phyloP scores from a whole-genome alignment of 2,797 vertebrate genomes.

The Clarias platycephalus region DNA sequence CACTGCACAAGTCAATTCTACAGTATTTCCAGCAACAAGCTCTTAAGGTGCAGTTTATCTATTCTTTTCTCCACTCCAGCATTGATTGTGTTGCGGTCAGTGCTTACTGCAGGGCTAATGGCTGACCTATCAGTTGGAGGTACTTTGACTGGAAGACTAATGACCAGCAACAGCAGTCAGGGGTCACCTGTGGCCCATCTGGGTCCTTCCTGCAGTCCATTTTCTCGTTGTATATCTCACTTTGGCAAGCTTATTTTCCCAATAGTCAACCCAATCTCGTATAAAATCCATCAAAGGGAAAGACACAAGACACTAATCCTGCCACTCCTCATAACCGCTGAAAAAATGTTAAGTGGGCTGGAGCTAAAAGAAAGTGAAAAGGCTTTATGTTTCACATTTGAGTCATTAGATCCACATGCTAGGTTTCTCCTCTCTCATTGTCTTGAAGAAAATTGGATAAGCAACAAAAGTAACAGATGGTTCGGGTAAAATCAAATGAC shows the following conservation, averaged over 20 bases:
- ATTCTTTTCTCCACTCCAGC: slow-evolving; percentile 36
- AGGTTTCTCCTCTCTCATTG: background rate
- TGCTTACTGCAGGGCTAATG: slow-evolving; percentile 54
- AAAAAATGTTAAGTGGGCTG: slow-evolving; percentile 8
- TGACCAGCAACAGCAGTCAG: slow-evolving; percentile 47
- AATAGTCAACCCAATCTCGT: background rate
- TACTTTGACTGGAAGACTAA: slow-evolving; percentile 53
- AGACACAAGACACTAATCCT: background rate
- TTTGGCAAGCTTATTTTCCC: slow-evolving; percentile 7
- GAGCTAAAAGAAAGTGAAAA: background rate
- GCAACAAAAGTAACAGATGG: slow-evolving; percentile 9
- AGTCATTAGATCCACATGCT: background rate
- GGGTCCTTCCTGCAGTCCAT: slow-evolving; percentile 42
- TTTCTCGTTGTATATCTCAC: background rate
- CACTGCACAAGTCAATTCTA: slow-evolving; percentile 52
- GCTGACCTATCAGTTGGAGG: slow-evolving; percentile 41
- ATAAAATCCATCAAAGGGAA: slow-evolving; percentile 13
- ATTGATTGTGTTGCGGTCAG: slow-evolving; percentile 48
- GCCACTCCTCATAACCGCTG: background rate
- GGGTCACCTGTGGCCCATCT: slow-evolving; percentile 56
- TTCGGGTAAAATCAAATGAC: slow-evolving; percentile 20
- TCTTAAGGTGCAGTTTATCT: slow-evolving; percentile 40
- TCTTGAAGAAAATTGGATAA: background rate
- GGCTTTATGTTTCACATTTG: slow-evolving; percentile 16
- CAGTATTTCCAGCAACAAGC: slow-evolving; percentile 39